phyloP scores from a whole-genome alignment of 1,140 invertebrate genomes.

The Hycleus cichorii region DNA sequence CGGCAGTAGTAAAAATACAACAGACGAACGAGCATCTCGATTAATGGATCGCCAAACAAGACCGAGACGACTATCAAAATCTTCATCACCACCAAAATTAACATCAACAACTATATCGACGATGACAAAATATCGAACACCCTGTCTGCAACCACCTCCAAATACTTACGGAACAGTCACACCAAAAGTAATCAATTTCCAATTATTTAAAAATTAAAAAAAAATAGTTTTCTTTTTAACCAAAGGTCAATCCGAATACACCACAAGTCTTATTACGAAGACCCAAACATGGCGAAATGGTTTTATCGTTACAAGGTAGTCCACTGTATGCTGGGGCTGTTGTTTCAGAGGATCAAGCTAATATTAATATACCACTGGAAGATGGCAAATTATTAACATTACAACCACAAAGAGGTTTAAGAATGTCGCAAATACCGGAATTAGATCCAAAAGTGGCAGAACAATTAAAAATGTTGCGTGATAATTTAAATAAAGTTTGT shows the following conservation, averaged over 20 bases:
- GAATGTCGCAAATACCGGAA: conserved; percentile 47
- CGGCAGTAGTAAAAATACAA: conserved; percentile 6
- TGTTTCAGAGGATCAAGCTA: conserved; percentile 46
- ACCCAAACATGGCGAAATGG: conserved; percentile 56
- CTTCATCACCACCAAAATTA: not conserved
- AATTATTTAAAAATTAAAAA: too few relatives aligned
- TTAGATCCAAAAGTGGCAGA: conserved; percentile 45
- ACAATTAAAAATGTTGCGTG: conserved; percentile 50
- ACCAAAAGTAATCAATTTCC: conserved; percentile 18
- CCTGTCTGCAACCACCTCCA: conserved; percentile 3
- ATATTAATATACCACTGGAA: conserved; percentile 53
- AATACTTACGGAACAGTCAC: conserved; percentile 17
- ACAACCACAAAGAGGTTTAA: conserved; percentile 48
- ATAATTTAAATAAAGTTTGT: conserved; percentile 49
- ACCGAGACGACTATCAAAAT: not conserved
- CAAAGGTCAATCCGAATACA: conserved; percentile 49
- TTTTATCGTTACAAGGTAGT: conserved; percentile 59
- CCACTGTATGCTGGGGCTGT: conserved; percentile 49
- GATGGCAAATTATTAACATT: conserved; percentile 56
- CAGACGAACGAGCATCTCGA: conserved; percentile 2
- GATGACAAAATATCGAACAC: conserved; percentile 10
- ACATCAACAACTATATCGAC: not conserved
- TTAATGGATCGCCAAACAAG: not conserved
- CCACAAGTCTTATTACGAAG: conserved; percentile 52
- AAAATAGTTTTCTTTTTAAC: not conserved